Percentiles rank a stretch among this genome's conserved stretches.
phyloP scores from a whole-genome alignment of 1,140 invertebrate species.

The Polyergus mexicanus region DNA sequence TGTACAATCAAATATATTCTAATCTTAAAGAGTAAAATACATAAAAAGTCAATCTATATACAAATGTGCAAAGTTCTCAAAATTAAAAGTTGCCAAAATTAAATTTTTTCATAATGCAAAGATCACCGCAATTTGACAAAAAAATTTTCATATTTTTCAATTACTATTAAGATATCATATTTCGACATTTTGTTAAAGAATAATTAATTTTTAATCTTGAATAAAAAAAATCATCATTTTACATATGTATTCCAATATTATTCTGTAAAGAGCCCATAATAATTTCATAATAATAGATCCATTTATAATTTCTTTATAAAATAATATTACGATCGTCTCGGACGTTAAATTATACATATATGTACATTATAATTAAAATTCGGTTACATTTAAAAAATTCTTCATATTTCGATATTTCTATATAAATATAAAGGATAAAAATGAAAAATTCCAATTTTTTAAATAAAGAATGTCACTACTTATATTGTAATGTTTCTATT shows the following conservation, averaged over 20 bases:
- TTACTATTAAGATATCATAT: neutral
- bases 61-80: neutral
- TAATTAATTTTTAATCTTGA: neutral
- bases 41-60: neutral
- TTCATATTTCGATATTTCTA: neutral
- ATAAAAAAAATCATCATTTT: no score
- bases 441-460: neutral
- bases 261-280: no score
- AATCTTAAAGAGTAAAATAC: neutral
- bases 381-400: neutral
- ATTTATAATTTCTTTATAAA: no score
- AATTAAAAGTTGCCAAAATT: slow-evolving; percentile 21
- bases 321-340: no score
- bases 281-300: no score
- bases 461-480: neutral
- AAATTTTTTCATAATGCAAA: neutral
- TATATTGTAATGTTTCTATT: neutral
- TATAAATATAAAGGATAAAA: neutral
- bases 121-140: neutral
- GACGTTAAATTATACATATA: no score
- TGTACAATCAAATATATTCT: neutral
- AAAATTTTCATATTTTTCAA: neutral
- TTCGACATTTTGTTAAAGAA: neutral
- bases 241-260: no score
- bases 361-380: neutral